A percentile compares a stretch with the other conserved stretches of the same genome.
These are phyloP conservation scores for Drosophila dunni DNA, from an alignment of 1,140 invertebrate species.

Conservation along the genomic window DNA sequence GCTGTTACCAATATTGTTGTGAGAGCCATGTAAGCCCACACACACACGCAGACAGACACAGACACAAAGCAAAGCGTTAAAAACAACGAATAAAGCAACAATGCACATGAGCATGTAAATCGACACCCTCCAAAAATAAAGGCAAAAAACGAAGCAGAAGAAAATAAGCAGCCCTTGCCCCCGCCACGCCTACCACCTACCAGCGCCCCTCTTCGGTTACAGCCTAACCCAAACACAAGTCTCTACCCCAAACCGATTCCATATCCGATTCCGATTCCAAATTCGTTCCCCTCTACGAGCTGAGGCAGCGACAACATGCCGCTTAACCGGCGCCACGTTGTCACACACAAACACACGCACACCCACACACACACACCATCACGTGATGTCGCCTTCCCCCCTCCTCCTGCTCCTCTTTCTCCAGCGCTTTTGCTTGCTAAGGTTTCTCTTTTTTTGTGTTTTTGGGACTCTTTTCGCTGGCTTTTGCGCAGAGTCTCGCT, in stretches of 20 bases:
- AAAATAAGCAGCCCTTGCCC: neutral
- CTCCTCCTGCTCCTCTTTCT: neutral
- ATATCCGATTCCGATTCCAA: conserved; percentile 20
- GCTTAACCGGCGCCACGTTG: conserved; percentile 79
- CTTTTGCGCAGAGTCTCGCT: conserved; percentile 53
- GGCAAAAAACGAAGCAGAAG: neutral
- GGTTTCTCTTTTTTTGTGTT: conserved; percentile 59
- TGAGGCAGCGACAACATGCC: conserved; percentile 61
- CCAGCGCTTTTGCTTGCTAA: conserved; percentile 30
- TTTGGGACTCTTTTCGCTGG: conserved; percentile 27
- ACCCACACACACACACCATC: conserved; percentile 47
- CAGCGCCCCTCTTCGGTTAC: neutral
- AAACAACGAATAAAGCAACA: conserved; percentile 62
- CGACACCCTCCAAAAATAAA: conserved; percentile 52
- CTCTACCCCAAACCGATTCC: conserved; percentile 5
- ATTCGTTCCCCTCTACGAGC: conserved; percentile 21
- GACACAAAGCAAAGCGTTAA: conserved; percentile 20
- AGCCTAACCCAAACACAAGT: conserved; percentile 24
- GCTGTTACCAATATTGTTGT: conserved; percentile 47
- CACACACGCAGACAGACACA: conserved; percentile 30
- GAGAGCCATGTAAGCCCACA: conserved; percentile 51
- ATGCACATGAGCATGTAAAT: conserved; percentile 67
- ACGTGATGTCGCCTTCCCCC: conserved; percentile 61
- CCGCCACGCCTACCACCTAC: neutral
- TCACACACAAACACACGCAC: conserved; percentile 43